Evolutionary conservation across 2,888 invertebrate species (phyloP).

Genomic region (Gerris lacustris): DNA sequence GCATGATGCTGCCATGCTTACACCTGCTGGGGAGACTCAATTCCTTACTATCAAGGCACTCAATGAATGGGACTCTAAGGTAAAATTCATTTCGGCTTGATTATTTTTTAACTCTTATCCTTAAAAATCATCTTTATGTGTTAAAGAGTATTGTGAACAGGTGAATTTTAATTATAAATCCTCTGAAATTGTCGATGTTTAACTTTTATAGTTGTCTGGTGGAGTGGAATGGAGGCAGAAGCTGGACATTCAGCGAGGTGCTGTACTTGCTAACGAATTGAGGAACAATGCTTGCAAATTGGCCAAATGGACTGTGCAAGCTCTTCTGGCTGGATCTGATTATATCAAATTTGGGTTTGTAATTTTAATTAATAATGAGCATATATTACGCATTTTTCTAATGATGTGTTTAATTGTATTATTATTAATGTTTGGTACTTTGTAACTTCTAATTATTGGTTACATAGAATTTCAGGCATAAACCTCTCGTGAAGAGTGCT

Average conservation of each 20-base stretch:
- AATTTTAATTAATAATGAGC: conserved; percentile 7
- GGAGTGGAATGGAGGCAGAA: conserved; percentile 98
- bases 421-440: neutral
- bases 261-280: conserved; percentile 93
- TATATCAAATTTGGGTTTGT: conserved; percentile 84
- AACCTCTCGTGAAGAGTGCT: too few species aligned
- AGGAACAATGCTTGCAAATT: conserved; percentile 99
- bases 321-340: conserved; percentile 87
- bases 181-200: too few species aligned
- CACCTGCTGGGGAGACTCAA: conserved; percentile 78
- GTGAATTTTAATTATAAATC: too few species aligned
- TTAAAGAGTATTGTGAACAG: too few species aligned
- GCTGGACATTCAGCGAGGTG: conserved; percentile 92
- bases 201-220: conserved; percentile 52
- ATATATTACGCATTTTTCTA: neutral
- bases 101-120: too few species aligned
- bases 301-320: conserved; percentile 97
- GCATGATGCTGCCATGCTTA: conserved; percentile 85
- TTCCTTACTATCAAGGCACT: conserved; percentile 91
- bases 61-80: conserved; percentile 97
- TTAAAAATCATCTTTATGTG: too few species aligned
- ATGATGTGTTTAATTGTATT: neutral
- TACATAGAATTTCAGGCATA: too few species aligned
- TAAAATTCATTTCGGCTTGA: conserved; percentile 29
- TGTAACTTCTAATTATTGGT: too few species aligned